Percentiles rank a stretch among this genome's conserved stretches.
Conservation (phyloP, 2,797 vertebrate species). For the Sebastes itinus region DNA sequence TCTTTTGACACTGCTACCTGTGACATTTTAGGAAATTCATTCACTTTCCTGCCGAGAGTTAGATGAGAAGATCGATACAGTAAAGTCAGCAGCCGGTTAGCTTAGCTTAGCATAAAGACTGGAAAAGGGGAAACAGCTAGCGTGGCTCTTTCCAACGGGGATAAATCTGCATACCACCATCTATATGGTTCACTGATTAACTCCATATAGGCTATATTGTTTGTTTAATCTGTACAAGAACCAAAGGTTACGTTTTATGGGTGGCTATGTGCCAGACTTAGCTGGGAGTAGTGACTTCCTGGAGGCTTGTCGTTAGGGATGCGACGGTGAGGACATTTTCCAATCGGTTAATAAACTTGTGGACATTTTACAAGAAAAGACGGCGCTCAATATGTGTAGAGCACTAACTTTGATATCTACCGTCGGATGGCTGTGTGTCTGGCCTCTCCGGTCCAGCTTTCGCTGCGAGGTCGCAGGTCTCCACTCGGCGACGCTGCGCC, state of each 20-base stretch:
- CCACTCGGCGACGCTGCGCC: too few species aligned
- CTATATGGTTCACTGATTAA: not conserved
- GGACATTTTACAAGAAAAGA: too few species aligned
- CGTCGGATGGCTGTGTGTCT: too few species aligned
- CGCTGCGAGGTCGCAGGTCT: too few species aligned
- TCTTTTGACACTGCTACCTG: not conserved
- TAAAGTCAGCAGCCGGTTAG: not conserved
- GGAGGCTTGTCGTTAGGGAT: not conserved
- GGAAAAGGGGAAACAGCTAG: not conserved
- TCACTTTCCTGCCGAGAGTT: not conserved
- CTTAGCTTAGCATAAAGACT: not conserved
- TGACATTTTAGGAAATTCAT: not conserved
- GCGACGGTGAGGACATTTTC: too few species aligned
- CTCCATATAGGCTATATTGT: too few species aligned
- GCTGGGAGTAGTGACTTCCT: not conserved
- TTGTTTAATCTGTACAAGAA: not conserved
- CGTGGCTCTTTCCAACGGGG: not conserved
- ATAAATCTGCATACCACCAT: not conserved
- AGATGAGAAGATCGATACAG: not conserved
- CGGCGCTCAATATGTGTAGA: too few species aligned
- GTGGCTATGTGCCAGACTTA: not conserved
- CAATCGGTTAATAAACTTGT: too few species aligned
- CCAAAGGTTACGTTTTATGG: not conserved
- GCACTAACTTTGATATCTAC: too few species aligned
- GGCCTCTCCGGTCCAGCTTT: too few species aligned